Base-by-base conservation (phyloP, 1,140 invertebrate genomes). In the Procambarus virginalis region DNA sequence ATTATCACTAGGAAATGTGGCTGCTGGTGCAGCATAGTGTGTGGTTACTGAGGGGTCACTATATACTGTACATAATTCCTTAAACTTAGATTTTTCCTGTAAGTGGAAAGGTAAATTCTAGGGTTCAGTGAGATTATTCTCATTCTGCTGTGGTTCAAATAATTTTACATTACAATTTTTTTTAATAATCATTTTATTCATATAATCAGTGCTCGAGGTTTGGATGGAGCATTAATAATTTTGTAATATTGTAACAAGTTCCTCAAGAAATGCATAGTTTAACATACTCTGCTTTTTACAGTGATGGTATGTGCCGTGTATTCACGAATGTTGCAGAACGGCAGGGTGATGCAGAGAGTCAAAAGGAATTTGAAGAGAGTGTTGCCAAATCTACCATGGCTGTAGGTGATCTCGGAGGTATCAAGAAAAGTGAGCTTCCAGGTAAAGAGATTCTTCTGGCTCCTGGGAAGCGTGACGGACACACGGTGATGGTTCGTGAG, bases 271-370 rank as follows among this genome's bases (percentile, higher is more conserved):
- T 64, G 20, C 60, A 20, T 64, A 64, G 60, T 17, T 20, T 49
- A 14, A 79, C 10, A 48, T 46, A 55, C 51, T 55, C 45, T n/a
- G 58, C 17, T 58, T 49, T 78, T 68, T 94, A 94, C 91, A 98
- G 97, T 94, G 98, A 99, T 94, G 97, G 97, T 0, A 93, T 97
- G 0, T 95, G 99, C 0, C 95, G 98, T 87, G 95, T 99, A 78
- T 99, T 99, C 93, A 97, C 97, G 0, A 94, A 95, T 90, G 95
- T 97, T 93, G 94, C 96, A 10, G 93, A 94, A 5, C 94, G 96
- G 77, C 95, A 96, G 87, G 98, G 97, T 0, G 88, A 93, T 10
- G 94, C 95, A 92, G 94, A 95, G 75, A 93, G 93, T 0, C 92
- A 96, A 20, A 95, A 96, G 83, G 94, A 94, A n/a, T 99, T 96